Conservation (phyloP, 92 coral and sea anemone species). For the Palythoa grandis region DNA sequence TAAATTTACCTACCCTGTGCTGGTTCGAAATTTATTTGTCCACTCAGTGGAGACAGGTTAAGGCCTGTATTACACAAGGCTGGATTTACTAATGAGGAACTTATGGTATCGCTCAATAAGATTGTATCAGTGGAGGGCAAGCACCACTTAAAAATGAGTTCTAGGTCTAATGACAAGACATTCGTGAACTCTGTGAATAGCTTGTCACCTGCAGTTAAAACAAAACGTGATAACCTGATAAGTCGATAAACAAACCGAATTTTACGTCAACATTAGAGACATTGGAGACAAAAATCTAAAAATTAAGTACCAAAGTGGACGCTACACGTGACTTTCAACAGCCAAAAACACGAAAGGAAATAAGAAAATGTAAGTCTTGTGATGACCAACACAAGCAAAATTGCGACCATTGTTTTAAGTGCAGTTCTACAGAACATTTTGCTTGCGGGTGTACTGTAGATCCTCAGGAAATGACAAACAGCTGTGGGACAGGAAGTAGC, state of each 20-base stretch:
- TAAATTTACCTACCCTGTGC: slow-evolving; percentile 44
- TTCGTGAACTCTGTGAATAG: slow-evolving; percentile 33
- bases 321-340: background rate
- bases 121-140: slow-evolving; percentile 56
- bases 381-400: slow-evolving; percentile 36
- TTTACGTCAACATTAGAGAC: slow-evolving; percentile 18
- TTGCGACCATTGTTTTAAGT: slow-evolving; percentile 53
- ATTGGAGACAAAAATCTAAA: slow-evolving; percentile 48
- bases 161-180: background rate
- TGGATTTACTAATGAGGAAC: slow-evolving; percentile 48
- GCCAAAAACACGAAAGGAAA: slow-evolving; percentile 42
- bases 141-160: slow-evolving; percentile 35
- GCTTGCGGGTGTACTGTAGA: slow-evolving; percentile 58
- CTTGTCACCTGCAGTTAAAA: slow-evolving; percentile 1
- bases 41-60: slow-evolving; percentile 55
- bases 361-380: slow-evolving; percentile 52
- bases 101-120: slow-evolving; percentile 54
- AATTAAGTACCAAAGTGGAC: slow-evolving; percentile 14
- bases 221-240: slow-evolving; percentile 3
- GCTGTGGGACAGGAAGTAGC: slow-evolving; percentile 16
- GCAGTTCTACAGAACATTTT: slow-evolving; percentile 66
- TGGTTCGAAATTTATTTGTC: slow-evolving; percentile 39
- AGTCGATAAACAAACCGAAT: slow-evolving; percentile 25
- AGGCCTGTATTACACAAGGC: slow-evolving; percentile 49
- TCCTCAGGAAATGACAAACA: slow-evolving; percentile 1